These are phyloP conservation scores for Noctua comes DNA, from an alignment of 2,888 invertebrate genomes.

Conservation along the genomic window DNA sequence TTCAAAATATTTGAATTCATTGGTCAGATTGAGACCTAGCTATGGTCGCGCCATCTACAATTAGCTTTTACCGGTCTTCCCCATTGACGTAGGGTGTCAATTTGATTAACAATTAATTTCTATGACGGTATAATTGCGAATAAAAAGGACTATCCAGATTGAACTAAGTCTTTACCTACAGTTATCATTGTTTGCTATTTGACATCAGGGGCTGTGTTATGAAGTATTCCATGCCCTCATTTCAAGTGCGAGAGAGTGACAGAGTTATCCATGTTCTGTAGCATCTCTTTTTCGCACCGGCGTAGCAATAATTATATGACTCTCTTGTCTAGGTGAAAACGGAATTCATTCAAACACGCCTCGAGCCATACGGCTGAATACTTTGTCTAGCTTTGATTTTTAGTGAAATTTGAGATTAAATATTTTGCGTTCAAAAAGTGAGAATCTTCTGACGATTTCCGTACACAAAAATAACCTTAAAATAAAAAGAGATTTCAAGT, in stretches of 20 bases:
- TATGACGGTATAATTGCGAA: not conserved
- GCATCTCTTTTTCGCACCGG: not conserved
- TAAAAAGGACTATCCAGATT: not conserved
- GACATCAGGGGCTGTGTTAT: not conserved
- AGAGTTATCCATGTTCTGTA: not conserved
- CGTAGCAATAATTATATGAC: not conserved
- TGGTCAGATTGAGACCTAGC: too few relatives aligned
- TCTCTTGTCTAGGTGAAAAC: conserved; percentile 1
- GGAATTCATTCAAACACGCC: not conserved
- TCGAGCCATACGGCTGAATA: not conserved
- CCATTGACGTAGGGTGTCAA: not conserved
- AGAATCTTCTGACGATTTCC: conserved; percentile 49
- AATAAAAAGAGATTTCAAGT: conserved; percentile 2
- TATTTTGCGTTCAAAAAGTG: conserved; percentile 14
- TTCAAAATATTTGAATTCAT: too few relatives aligned
- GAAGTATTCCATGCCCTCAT: not conserved
- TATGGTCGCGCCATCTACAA: too few relatives aligned
- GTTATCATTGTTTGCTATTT: not conserved
- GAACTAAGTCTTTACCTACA: not conserved
- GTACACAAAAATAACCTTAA: conserved; percentile 1
- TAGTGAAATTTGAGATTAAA: not conserved
- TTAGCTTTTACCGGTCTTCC: too few relatives aligned
- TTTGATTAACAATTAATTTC: not conserved
- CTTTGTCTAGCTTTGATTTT: not conserved
- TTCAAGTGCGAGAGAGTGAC: not conserved